Evolutionary conservation across 2,888 invertebrate species (phyloP).

Genomic region (Athalia rosae): DNA sequence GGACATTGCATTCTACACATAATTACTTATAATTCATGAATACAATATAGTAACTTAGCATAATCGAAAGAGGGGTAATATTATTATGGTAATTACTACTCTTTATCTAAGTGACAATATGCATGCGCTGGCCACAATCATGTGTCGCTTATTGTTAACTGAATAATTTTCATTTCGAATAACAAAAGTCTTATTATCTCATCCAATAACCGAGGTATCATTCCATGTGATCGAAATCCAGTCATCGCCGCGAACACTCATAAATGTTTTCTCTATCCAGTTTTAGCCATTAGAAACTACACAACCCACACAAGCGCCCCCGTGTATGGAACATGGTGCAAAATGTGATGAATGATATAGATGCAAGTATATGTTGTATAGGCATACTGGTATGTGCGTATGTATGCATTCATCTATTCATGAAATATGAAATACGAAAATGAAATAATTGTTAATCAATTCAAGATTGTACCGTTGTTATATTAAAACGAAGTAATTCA

Average conservation of each 20-base stretch:
- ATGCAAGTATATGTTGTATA: no score
- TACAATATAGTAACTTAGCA: background rate
- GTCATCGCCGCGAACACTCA: background rate
- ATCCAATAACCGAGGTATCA: slow-evolving; percentile 29
- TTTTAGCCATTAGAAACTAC: background rate
- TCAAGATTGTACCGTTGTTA: slow-evolving; percentile 17
- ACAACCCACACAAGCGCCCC: background rate
- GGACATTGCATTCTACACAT: background rate
- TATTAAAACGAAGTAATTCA: slow-evolving; percentile 26
- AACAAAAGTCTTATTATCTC: slow-evolving; percentile 12
- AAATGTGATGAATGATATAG: no score
- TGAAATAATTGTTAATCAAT: slow-evolving; percentile 20
- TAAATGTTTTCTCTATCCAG: background rate
- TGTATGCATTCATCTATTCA: slow-evolving; percentile 1
- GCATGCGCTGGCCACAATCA: slow-evolving; percentile 45
- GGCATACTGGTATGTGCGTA: background rate
- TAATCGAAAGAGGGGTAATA: slow-evolving; percentile 6
- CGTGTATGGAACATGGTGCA: slow-evolving; percentile 8
- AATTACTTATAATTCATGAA: slow-evolving; percentile 18
- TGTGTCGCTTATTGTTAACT: slow-evolving; percentile 40
- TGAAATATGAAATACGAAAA: background rate
- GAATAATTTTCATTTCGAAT: slow-evolving; percentile 30
- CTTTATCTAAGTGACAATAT: slow-evolving; percentile 31
- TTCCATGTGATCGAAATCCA: slow-evolving; percentile 27
- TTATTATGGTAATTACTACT: slow-evolving; percentile 13